Percentiles rank a stretch among this genome's conserved stretches.
These are phyloP conservation scores for Nothobranchius kuhntae DNA, from an alignment of 2,113 vertebrate species.

Conservation along the genomic window DNA sequence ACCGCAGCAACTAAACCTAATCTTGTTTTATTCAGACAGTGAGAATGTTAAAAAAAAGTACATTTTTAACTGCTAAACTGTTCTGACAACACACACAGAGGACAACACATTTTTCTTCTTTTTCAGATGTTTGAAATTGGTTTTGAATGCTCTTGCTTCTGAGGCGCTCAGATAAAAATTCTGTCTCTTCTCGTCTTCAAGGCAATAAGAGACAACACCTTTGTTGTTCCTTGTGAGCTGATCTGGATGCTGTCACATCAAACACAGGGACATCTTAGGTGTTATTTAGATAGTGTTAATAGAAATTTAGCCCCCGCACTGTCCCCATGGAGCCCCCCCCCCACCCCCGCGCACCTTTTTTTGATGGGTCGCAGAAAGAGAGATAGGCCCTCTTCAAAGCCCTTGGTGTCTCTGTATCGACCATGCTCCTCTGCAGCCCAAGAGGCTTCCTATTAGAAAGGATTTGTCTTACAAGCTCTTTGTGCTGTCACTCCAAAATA, in stretches of 20 bases:
- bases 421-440: slow-evolving; percentile 58
- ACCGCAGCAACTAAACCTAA: slow-evolving; percentile 30
- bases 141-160: slow-evolving; percentile 33
- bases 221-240: slow-evolving; percentile 72
- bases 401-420: slow-evolving; percentile 67
- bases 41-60: slow-evolving; percentile 7
- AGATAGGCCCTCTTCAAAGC: slow-evolving; percentile 73
- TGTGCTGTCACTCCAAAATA: slow-evolving; percentile 41
- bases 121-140: slow-evolving; percentile 18
- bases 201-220: slow-evolving; percentile 42
- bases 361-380: slow-evolving; percentile 60
- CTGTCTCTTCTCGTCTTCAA: slow-evolving; percentile 31
- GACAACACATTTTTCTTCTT: slow-evolving; percentile 5
- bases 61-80: slow-evolving; percentile 6
- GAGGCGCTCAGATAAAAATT: slow-evolving; percentile 36
- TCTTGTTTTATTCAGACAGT: slow-evolving; percentile 24
- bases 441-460: slow-evolving; percentile 71
- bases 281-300: slow-evolving; percentile 74
- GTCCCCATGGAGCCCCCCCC: slow-evolving; percentile 54
- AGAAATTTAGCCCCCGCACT: slow-evolving; percentile 66
- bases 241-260: slow-evolving; percentile 76
- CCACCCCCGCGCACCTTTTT: slow-evolving; percentile 58
- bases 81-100: slow-evolving; percentile 24
- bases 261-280: slow-evolving; percentile 73
- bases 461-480: slow-evolving; percentile 74